Evolutionary conservation across 2,113 vertebrate species (phyloP).

Genomic region (Calidris pugnax): DNA sequence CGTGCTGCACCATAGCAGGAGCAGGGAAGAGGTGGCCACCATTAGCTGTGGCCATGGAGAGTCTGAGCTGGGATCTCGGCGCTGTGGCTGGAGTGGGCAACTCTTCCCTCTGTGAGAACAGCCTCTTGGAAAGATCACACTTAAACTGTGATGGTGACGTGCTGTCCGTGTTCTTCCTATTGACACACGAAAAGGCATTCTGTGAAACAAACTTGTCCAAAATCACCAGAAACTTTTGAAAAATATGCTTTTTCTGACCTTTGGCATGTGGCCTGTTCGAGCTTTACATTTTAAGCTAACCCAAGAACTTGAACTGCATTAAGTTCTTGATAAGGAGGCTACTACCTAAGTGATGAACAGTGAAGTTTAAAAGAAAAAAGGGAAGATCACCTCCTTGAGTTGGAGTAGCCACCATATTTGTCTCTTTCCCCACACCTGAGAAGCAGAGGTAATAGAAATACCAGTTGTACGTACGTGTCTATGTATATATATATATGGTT

Average conservation of each 20-base stretch:
- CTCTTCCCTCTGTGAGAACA: background rate
- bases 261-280: background rate
- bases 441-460: background rate
- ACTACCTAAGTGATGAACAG: background rate
- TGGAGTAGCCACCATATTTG: background rate
- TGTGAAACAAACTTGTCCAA: background rate
- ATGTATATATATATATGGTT: background rate
- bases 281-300: background rate
- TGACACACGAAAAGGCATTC: background rate
- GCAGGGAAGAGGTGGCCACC: background rate
- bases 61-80: background rate
- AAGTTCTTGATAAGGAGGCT: background rate
- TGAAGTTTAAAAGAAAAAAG: background rate
- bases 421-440: background rate
- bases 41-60: background rate
- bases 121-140: background rate
- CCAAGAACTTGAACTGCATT: background rate
- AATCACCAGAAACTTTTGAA: background rate
- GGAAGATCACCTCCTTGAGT: background rate
- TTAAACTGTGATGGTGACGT: background rate
- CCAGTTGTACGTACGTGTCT: background rate
- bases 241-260: background rate
- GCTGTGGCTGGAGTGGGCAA: accelerated
- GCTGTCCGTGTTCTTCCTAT: background rate
- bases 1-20: background rate